Conservation (phyloP, 2,113 vertebrate genomes). For the Solenodon paradoxus region DNA sequence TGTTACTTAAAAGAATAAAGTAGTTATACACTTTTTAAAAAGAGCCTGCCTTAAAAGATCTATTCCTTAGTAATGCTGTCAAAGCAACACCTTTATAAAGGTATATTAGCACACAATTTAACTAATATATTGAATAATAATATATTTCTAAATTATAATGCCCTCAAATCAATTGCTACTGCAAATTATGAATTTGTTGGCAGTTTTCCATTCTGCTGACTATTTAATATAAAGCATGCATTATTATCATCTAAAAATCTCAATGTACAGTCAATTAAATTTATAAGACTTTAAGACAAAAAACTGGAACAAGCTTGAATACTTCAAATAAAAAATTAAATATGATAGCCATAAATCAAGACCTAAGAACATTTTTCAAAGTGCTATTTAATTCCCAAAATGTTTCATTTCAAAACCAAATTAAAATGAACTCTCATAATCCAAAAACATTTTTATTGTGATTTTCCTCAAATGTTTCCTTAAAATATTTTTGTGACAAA, state of each 20-base stretch:
- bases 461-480: not conserved
- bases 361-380: not conserved
- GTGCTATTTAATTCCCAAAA: not conserved
- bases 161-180: not conserved
- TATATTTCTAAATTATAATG: not conserved
- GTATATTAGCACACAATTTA: not conserved
- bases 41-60: not conserved
- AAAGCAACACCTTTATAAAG: not conserved
- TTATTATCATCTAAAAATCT: not conserved
- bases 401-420: not conserved
- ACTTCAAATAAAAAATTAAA: not conserved
- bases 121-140: not conserved
- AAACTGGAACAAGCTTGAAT: not conserved
- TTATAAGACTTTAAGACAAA: not conserved
- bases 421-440: not conserved
- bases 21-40: too few relatives aligned
- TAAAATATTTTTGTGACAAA: not conserved
- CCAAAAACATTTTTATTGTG: not conserved
- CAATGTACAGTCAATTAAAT: not conserved
- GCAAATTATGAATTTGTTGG: not conserved
- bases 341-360: not conserved
- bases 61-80: not conserved
- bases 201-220: conserved; percentile 1
- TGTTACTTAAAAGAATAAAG: too few relatives aligned
- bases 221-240: conserved; percentile 9